Evolutionary conservation across 2,888 invertebrate species (phyloP).

Genomic region (Idaea dimidiata): DNA sequence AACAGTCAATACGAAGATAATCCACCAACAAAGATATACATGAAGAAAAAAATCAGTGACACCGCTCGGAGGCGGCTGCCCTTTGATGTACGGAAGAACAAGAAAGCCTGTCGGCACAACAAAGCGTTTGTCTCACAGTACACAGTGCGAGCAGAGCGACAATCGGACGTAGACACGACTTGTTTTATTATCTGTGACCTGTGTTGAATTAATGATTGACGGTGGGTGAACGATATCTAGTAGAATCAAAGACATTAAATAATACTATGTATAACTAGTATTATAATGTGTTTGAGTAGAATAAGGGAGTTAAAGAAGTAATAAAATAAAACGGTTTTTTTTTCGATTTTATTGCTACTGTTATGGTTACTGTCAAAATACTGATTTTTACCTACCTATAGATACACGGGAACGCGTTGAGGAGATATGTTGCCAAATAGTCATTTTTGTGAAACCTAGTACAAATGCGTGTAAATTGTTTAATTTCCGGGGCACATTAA

Average conservation of each 20-base stretch:
- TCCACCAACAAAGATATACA: background rate
- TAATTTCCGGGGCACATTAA: too few relatives aligned
- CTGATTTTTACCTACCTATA: too few relatives aligned
- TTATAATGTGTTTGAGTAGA: too few relatives aligned
- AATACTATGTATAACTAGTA: background rate
- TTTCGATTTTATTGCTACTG: too few relatives aligned
- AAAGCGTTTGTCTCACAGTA: constrained; percentile 65
- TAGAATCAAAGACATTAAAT: background rate
- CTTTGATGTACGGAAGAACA: constrained; percentile 58
- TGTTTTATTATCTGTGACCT: constrained; percentile 9
- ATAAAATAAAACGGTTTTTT: too few relatives aligned
- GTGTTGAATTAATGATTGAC: background rate
- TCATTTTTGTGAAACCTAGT: too few relatives aligned
- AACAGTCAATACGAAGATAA: background rate
- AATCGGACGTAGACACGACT: background rate
- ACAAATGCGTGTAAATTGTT: too few relatives aligned
- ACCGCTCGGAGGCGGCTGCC: constrained; percentile 35
- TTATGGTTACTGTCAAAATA: too few relatives aligned
- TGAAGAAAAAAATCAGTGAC: constrained; percentile 1
- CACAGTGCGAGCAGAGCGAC: constrained; percentile 30
- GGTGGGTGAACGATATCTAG: background rate
- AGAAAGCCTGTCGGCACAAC: constrained; percentile 68
- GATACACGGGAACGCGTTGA: too few relatives aligned
- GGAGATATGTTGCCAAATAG: too few relatives aligned
- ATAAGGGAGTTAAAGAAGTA: too few relatives aligned